Evolutionary conservation across 1,140 invertebrate species (phyloP).

Genomic region (Aphaenogaster ashmeadi): DNA sequence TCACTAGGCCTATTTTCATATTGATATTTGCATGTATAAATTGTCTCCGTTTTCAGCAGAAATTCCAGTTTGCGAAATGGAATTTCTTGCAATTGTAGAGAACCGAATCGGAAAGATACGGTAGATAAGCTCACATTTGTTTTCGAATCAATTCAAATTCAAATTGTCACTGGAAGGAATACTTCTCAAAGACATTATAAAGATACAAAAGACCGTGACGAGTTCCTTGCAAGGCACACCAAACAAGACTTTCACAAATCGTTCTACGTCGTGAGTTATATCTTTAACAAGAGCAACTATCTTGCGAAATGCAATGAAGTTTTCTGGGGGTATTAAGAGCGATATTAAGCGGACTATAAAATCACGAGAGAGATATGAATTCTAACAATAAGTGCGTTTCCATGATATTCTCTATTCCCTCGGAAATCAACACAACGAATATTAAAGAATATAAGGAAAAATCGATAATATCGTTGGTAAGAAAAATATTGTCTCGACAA

Average conservation of each 20-base stretch:
- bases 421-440: not conserved
- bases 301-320: not conserved
- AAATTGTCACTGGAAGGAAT: not conserved
- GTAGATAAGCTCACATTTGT: not conserved
- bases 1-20: no score
- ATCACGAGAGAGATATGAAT: not conserved
- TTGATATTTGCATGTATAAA: no score
- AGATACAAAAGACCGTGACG: not conserved
- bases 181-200: not conserved
- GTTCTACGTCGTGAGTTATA: slow-evolving; percentile 4
- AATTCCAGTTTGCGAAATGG: not conserved
- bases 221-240: not conserved
- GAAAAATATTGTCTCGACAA: not conserved
- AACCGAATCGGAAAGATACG: not conserved
- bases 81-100: not conserved
- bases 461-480: not conserved
- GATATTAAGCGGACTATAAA: not conserved
- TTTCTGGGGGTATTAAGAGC: not conserved
- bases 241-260: slow-evolving; percentile 21
- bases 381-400: not conserved
- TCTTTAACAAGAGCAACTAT: not conserved
- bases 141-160: slow-evolving; percentile 8
- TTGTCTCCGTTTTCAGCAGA: no score
- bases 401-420: not conserved
- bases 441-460: not conserved